phyloP scores from a whole-genome alignment of 2,797 vertebrate species.

The Cottoperca gobio region DNA sequence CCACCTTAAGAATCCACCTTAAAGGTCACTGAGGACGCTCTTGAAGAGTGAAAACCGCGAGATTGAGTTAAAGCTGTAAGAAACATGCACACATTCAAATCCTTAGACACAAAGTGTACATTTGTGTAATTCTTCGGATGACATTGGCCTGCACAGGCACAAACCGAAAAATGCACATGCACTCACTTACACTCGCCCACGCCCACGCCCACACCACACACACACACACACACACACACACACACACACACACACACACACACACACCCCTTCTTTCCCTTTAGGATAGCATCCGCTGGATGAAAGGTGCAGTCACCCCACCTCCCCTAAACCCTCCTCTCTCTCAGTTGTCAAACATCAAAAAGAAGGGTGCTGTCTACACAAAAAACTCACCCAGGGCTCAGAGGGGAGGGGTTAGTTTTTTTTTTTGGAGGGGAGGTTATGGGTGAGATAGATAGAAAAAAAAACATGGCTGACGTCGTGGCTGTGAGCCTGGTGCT shows the following conservation, averaged over 20 bases:
- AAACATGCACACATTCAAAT: no score
- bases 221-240: slow-evolving; percentile 9
- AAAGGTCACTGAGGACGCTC: neutral
- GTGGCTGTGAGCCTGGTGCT: slow-evolving; percentile 61
- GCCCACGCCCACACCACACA: neutral
- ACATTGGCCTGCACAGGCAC: slow-evolving; percentile 22
- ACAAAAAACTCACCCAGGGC: slow-evolving; percentile 69
- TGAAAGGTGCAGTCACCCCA: slow-evolving; percentile 71
- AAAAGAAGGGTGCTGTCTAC: slow-evolving; percentile 77
- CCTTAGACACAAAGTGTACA: neutral
- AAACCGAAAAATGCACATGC: slow-evolving; percentile 24
- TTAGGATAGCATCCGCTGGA: slow-evolving; percentile 71
- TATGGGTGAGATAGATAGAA: slow-evolving; percentile 40
- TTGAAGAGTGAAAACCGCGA: neutral
- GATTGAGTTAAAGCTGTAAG: neutral
- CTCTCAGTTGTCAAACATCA: slow-evolving; percentile 80
- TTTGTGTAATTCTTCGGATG: neutral
- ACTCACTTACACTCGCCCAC: neutral
- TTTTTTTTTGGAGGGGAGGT: neutral
- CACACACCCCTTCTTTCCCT: slow-evolving; percentile 48
- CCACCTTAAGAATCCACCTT: neutral
- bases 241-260: slow-evolving; percentile 3
- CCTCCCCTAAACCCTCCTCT: slow-evolving; percentile 45
- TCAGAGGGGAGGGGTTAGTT: slow-evolving; percentile 40
- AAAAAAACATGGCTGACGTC: slow-evolving; percentile 55